Evolutionary conservation across 2,797 vertebrate species (phyloP), one percentile per base, ranked within the genome.

Genomic region (Poeciliopsis presidionis): DNA sequence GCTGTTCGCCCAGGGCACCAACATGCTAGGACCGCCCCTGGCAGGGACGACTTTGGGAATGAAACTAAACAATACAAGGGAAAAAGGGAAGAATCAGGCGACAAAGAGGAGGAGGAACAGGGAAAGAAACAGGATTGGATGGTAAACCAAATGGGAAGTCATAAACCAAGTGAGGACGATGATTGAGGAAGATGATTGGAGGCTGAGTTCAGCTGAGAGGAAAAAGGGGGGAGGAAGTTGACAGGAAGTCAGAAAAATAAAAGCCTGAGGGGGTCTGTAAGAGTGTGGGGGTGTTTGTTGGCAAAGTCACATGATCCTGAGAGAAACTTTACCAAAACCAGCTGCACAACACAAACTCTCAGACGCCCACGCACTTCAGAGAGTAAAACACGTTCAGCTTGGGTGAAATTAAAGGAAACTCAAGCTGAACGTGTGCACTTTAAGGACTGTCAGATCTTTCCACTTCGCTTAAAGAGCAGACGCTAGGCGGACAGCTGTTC

Each of bases 271-370:
- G 80, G 78, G 75, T 71, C 45, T 14, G 53, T 30, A 20, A 57
- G 5, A 53, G 43, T 30, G 71, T 0, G 80, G 71, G 75, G 83
- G 70, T 25, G 76, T 69, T 72, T 72, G 75, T 73, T 81, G 80
- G 81, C 72, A 72, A 36, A 46, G 84, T 86, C 78, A 87, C 75
- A 83, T 75, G 83, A 83, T 72, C 20, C 59, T 79, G 59, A 65
- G 55, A 74, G 30, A 71, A 73, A 33, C 28, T 78, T 82, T 74
- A 89, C 74, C 81, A 12, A 86, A 90, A 87, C 45, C 90, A 91
- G 85, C 90, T 90, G 88, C 74, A 77, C 13, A 33, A 45, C 73
- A 25, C 43, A 51, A 69, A 74, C 51, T 53, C 33, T 20, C 47
- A 22, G 8, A 63, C 75, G 67, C 75, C 74, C 46, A 57, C 70